Percentiles rank a stretch among this genome's conserved stretches.
Evolutionary conservation across 2,888 invertebrate species (phyloP).

Genomic region (Sthenelais limicola): DNA sequence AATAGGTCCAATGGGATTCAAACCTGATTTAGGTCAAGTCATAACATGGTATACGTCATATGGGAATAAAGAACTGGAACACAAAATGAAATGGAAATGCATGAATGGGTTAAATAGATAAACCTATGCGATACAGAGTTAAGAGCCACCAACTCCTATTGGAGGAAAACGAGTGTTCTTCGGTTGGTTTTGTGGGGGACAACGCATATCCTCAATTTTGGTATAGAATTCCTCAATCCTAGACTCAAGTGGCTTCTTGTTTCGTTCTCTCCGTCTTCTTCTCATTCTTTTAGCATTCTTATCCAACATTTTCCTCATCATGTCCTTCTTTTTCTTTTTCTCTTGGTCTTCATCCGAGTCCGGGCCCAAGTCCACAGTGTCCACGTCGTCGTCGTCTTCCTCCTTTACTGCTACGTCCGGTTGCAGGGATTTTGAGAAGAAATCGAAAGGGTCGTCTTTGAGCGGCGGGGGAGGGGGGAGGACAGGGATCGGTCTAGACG

Average conservation of each 20-base stretch:
- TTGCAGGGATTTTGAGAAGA: not conserved
- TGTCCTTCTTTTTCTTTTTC: constrained; percentile 7
- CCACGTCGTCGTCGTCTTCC: not conserved
- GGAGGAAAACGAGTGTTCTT: constrained; percentile 3
- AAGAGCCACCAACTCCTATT: constrained; percentile 7
- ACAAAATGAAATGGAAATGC: too few species aligned
- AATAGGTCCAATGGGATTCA: too few species aligned
- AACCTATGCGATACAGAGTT: too few species aligned
- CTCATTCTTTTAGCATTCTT: constrained; percentile 10
- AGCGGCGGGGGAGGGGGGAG: not conserved
- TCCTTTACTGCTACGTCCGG: not conserved
- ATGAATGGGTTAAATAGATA: too few species aligned
- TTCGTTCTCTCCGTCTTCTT: not conserved
- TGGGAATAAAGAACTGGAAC: too few species aligned
- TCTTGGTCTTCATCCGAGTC: too few species aligned
- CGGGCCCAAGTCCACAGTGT: too few species aligned
- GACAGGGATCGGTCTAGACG: not conserved
- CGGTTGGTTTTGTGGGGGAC: not conserved
- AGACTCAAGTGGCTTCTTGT: constrained; percentile 14
- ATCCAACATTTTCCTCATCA: constrained; percentile 25
- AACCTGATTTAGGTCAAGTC: too few species aligned
- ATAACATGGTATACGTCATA: too few species aligned
- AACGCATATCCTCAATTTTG: not conserved
- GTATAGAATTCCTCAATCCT: constrained; percentile 8
- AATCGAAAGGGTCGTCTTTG: not conserved